phyloP scores from a whole-genome alignment of 2,113 vertebrate species.

The Oreochromis niloticus region DNA sequence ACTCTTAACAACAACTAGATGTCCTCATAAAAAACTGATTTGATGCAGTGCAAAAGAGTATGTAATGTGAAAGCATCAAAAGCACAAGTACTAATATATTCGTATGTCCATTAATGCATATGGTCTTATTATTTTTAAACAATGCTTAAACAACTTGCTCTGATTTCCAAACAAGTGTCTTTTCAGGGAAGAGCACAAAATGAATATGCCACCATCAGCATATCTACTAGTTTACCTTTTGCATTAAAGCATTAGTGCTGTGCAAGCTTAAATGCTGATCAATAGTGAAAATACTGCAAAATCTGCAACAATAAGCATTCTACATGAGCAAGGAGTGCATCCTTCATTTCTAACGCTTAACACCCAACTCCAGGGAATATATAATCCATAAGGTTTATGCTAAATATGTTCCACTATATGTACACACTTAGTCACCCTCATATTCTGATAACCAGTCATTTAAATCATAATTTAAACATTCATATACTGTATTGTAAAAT shows the following conservation, averaged over 20 bases:
- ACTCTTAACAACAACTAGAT: not conserved
- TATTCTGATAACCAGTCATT: not conserved
- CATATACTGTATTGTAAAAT: not conserved
- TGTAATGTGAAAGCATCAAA: not conserved
- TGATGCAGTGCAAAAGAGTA: not conserved
- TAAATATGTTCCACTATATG: not conserved
- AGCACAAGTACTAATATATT: not conserved
- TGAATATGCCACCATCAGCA: not conserved
- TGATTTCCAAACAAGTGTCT: not conserved
- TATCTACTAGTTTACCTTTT: not conserved
- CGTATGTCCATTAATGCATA: not conserved
- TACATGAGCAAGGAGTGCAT: not conserved
- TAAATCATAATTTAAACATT: not conserved
- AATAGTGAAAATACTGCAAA: conserved; percentile 11
- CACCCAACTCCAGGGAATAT: not conserved
- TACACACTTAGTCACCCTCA: not conserved
- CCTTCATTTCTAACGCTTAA: not conserved
- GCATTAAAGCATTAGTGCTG: conserved; percentile 5
- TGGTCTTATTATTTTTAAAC: not conserved
- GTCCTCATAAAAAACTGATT: not conserved
- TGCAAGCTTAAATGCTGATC: conserved; percentile 11
- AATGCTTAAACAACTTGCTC: not conserved
- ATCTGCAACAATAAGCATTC: not conserved
- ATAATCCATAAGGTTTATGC: not conserved
- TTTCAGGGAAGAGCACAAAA: not conserved